A percentile compares a stretch with the other conserved stretches of the same genome.
Evolutionary conservation across 2,797 vertebrate species (phyloP).

Genomic region (Macroramphosus scolopax): DNA sequence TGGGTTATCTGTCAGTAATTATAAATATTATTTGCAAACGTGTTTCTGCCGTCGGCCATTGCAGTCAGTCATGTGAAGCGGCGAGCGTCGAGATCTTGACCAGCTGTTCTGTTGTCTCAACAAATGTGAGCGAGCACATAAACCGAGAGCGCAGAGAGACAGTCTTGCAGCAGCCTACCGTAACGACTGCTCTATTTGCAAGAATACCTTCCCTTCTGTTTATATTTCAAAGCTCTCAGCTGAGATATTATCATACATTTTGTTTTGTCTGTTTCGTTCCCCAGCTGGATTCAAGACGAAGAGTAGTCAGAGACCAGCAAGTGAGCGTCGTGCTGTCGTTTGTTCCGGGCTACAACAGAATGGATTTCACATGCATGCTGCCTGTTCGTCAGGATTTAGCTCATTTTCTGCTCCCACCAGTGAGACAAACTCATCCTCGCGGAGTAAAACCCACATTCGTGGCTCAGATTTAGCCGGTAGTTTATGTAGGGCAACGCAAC

Average conservation of each 20-base stretch:
- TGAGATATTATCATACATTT: slow-evolving; percentile 26
- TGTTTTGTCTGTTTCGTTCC: slow-evolving; percentile 30
- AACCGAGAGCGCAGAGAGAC: slow-evolving; percentile 38
- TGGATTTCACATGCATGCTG: slow-evolving; percentile 14
- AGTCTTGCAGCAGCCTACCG: slow-evolving; percentile 18
- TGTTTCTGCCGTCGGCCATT: background rate
- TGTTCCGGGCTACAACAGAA: background rate
- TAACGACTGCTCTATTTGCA: slow-evolving; percentile 23
- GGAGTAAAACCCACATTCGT: slow-evolving; percentile 17
- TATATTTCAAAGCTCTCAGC: slow-evolving; percentile 35
- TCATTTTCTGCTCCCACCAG: slow-evolving; percentile 15
- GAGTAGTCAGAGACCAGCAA: no score
- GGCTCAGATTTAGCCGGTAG: slow-evolving; percentile 17
- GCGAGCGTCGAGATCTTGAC: slow-evolving; percentile 41
- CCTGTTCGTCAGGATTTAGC: slow-evolving; percentile 27
- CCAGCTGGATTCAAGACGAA: slow-evolving; percentile 18
- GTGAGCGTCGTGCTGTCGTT: slow-evolving; percentile 2
- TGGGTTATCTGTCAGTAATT: slow-evolving; percentile 59
- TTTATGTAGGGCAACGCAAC: slow-evolving; percentile 38
- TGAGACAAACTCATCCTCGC: background rate
- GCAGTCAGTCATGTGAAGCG: slow-evolving; percentile 26
- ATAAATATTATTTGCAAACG: slow-evolving; percentile 63
- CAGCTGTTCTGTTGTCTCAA: slow-evolving; percentile 61
- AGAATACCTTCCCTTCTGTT: slow-evolving; percentile 37
- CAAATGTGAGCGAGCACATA: slow-evolving; percentile 56